Evolutionary conservation across 1,140 invertebrate genomes (phyloP).

Genomic region (Eupeodes corollae): DNA sequence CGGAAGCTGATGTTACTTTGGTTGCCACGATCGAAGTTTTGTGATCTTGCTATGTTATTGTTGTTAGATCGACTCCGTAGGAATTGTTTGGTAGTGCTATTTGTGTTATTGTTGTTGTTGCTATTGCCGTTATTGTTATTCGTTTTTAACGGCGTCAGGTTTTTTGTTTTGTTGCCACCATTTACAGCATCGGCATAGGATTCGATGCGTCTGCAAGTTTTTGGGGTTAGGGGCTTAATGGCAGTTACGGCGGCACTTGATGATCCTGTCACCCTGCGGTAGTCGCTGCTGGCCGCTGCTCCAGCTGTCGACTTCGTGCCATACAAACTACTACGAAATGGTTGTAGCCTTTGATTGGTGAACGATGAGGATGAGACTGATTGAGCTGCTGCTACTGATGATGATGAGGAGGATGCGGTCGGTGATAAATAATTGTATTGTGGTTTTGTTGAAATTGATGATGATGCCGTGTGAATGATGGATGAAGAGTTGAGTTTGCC

Average conservation of each 20-base stretch:
- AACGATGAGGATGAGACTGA: conserved; percentile 11
- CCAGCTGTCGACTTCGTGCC: conserved; percentile 6
- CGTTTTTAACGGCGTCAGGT: conserved; percentile 28
- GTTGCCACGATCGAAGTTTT: not conserved
- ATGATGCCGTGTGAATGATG: no score
- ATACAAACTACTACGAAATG: conserved; percentile 21
- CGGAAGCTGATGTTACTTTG: not conserved
- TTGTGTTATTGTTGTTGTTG: conserved; percentile 14
- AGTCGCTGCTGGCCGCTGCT: no score
- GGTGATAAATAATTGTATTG: no score
- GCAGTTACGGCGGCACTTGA: conserved; percentile 1
- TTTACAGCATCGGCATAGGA: not conserved
- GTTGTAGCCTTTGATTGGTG: conserved; percentile 18
- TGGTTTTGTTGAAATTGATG: no score
- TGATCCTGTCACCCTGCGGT: conserved; percentile 1
- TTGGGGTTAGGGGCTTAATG: conserved; percentile 28
- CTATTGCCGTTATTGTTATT: conserved; percentile 32
- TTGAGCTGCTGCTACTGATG: conserved; percentile 6
- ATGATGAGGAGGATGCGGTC: conserved; percentile 18
- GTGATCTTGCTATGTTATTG: conserved; percentile 16
- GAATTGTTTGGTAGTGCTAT: not conserved
- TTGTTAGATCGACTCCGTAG: conserved; percentile 7
- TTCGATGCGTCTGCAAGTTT: conserved; percentile 30
- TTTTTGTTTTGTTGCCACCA: conserved; percentile 5
- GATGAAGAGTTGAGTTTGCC: no score